Evolutionary conservation across 1,140 invertebrate genomes (phyloP), one percentile per base, ranked within the genome.

Genomic region (Pectinophora gossypiella): DNA sequence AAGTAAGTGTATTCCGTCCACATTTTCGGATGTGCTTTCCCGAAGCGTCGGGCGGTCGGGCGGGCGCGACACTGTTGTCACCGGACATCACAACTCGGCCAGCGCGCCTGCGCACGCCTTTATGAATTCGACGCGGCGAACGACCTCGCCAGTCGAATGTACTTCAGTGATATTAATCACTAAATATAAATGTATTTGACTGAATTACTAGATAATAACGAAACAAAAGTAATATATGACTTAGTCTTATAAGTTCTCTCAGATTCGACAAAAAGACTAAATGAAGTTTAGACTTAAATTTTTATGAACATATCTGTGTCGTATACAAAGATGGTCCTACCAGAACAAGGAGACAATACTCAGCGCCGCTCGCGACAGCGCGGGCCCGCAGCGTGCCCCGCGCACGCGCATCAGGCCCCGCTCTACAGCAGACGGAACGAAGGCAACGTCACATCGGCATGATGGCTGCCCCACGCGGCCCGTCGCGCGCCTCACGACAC

Each of bases 201-300:
- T 86, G 83, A 86, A 82, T 74, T 73, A 72, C 56, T 82, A 79
- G 70, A 73, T 77, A 70, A 80, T 79, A 76, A 76, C 64, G 53
- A 68, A 76, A 64, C 66, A 68, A 72, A 70, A 68, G 62, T 79
- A 72, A 76, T 81, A 77, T 79, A 77, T 71, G 54, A 70, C 70
- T 77, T 85, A 82, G 75, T 61, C 56, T 65, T 54, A 58, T 86
- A 86, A 86, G 79, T 72, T 79, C 81, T 86, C 76, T 84, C 80
- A 77, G 74, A 82, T 84, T 84, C 75, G 78, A 85, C 76, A 68
- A 86, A 86, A 86, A 86, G 83, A 86, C 83, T 86, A 79, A 80
- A 74, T 56, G 60, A 32, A 48, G 63, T 78, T 83, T 81, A 84
- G 80, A 82, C 58, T 86, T 72, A 81, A 84, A 76, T 75, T 81